These are phyloP conservation scores for Moxostoma hubbsi DNA, from an alignment of 2,797 vertebrate species.

Conservation along the genomic window DNA sequence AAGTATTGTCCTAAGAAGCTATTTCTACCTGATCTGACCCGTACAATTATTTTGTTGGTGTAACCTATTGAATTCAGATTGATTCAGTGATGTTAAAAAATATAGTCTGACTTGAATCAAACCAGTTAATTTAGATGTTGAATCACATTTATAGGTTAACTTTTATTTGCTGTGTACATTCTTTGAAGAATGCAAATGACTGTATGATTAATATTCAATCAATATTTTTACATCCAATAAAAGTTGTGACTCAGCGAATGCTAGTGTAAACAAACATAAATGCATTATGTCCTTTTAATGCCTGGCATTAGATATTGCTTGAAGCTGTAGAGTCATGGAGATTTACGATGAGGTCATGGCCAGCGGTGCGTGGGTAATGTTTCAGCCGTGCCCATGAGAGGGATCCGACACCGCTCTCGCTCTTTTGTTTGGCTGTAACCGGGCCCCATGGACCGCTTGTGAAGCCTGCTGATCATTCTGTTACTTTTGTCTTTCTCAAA, in stretches of 20 bases:
- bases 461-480: constrained; percentile 24
- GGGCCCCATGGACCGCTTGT: constrained; percentile 51
- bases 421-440: constrained; percentile 51
- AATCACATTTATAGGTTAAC: too few species aligned
- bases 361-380: constrained; percentile 67
- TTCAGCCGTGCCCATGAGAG: constrained; percentile 66
- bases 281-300: not conserved
- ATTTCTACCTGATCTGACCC: too few species aligned
- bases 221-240: not conserved
- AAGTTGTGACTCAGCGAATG: not conserved
- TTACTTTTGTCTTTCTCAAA: constrained; percentile 23
- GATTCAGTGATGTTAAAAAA: too few species aligned
- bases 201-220: not conserved
- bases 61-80: too few species aligned
- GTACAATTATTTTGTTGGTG: too few species aligned
- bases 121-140: too few species aligned
- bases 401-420: constrained; percentile 41
- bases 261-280: constrained; percentile 1
- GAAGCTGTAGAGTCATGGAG: not conserved
- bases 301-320: not conserved
- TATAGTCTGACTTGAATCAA: too few species aligned
- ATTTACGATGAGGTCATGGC: constrained; percentile 75
- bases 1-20: too few species aligned
- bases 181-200: not conserved
- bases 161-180: not conserved